These are phyloP conservation scores for Ovis canadensis DNA, from an alignment of 2,113 vertebrate genomes.

Conservation along the genomic window DNA sequence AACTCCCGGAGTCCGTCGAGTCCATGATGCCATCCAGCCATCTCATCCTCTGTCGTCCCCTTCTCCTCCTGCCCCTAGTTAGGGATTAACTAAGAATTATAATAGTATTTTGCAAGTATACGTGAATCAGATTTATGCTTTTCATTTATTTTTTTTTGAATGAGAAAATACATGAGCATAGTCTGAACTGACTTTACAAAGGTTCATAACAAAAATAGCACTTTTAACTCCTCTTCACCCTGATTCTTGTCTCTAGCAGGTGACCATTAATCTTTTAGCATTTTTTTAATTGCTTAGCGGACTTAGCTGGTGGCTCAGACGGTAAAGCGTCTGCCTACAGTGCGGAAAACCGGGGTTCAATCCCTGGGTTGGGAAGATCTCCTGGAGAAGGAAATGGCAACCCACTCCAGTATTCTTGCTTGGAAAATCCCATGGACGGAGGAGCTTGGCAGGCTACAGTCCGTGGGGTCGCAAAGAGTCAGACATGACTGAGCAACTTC, in stretches of 20 bases:
- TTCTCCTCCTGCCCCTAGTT: neutral
- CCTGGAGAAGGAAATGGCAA: neutral
- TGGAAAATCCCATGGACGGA: neutral
- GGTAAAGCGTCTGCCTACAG: neutral
- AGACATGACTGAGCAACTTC: neutral
- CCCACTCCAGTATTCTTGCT: neutral
- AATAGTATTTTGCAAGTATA: neutral
- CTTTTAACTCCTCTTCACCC: neutral
- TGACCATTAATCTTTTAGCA: neutral
- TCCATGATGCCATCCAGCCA: no score
- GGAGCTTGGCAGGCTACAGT: neutral
- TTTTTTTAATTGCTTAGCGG: neutral
- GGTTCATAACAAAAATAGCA: neutral
- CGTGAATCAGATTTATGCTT: neutral
- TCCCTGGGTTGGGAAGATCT: neutral
- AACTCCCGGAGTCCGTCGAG: no score
- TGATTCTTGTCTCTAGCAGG: neutral
- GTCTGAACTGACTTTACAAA: neutral
- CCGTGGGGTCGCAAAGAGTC: neutral
- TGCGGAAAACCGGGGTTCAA: neutral
- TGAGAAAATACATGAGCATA: neutral
- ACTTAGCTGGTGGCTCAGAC: neutral
- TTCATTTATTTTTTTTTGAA: constrained; percentile 32
- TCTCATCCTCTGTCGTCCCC: no score
- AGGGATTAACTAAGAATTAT: no score